Evolutionary conservation across 2,113 vertebrate genomes (phyloP).

Genomic region (Penelope pileata): DNA sequence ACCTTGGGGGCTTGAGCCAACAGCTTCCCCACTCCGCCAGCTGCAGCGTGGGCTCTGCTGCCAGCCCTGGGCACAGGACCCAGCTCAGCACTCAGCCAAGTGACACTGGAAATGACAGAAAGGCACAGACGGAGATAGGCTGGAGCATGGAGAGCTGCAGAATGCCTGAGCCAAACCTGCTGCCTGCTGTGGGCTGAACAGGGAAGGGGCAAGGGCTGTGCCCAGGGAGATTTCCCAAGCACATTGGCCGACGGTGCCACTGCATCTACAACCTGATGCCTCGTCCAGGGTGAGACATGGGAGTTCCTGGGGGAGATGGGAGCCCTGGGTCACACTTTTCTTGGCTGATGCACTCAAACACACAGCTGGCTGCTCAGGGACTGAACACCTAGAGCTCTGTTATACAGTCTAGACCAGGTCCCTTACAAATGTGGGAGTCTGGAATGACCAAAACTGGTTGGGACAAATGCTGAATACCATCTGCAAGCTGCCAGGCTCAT

Average conservation of each 20-base stretch:
- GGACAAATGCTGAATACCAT: background rate
- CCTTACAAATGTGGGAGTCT: background rate
- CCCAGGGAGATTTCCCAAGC: background rate
- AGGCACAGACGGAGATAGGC: background rate
- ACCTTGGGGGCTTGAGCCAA: background rate
- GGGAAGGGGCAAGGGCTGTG: background rate
- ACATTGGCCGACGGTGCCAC: background rate
- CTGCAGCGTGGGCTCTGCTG: background rate
- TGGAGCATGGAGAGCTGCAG: background rate
- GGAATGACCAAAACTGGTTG: background rate
- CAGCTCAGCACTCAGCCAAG: background rate
- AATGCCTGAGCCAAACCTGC: background rate
- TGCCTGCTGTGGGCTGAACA: background rate
- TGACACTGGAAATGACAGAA: background rate
- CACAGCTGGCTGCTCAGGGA: background rate
- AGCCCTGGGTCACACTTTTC: background rate
- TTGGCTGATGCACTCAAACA: background rate
- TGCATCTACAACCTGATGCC: background rate
- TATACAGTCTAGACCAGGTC: background rate
- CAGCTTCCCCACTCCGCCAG: background rate
- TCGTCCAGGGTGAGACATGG: background rate
- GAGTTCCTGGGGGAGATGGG: background rate
- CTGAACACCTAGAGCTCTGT: background rate
- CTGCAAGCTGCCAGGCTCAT: background rate
- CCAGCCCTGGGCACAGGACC: background rate